Evolutionary conservation across 1,140 invertebrate genomes (phyloP).

Genomic region (Hormaphis cornu): DNA sequence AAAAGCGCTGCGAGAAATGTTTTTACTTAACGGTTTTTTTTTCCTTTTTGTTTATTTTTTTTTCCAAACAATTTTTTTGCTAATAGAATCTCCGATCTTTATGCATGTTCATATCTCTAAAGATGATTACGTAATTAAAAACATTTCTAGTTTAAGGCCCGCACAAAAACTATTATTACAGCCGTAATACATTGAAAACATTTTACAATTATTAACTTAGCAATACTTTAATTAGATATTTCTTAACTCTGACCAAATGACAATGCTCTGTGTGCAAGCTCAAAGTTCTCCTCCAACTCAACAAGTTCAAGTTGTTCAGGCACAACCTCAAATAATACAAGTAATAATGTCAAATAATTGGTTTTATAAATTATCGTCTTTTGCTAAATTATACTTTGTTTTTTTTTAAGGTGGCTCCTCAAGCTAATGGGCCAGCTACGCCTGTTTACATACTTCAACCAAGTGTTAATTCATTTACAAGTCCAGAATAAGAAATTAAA

Average conservation of each 20-base stretch:
- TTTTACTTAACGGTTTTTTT: too few species aligned
- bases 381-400: background rate
- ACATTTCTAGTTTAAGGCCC: too few species aligned
- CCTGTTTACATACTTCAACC: constrained; percentile 10
- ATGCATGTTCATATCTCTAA: too few species aligned
- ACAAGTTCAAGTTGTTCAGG: constrained; percentile 43
- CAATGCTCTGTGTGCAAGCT: constrained; percentile 80
- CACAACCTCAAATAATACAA: constrained; percentile 52
- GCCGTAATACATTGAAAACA: too few species aligned
- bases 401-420: background rate
- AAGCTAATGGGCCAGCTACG: constrained; percentile 27
- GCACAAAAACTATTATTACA: too few species aligned
- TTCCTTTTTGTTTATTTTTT: too few species aligned
- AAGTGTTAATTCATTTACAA: constrained; percentile 4
- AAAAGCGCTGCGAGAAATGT: too few species aligned
- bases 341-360: constrained; percentile 40
- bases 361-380: background rate
- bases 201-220: constrained; percentile 6
- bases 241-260: constrained; percentile 73
- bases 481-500: constrained; percentile 8
- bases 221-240: constrained; percentile 58
- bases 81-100: too few species aligned
- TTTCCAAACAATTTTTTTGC: too few species aligned
- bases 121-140: too few species aligned
- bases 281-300: constrained; percentile 69